Percentiles rank a stretch among this genome's conserved stretches.
These are phyloP conservation scores for Dendrolimus houi DNA, from an alignment of 2,888 invertebrate genomes.

Conservation along the genomic window DNA sequence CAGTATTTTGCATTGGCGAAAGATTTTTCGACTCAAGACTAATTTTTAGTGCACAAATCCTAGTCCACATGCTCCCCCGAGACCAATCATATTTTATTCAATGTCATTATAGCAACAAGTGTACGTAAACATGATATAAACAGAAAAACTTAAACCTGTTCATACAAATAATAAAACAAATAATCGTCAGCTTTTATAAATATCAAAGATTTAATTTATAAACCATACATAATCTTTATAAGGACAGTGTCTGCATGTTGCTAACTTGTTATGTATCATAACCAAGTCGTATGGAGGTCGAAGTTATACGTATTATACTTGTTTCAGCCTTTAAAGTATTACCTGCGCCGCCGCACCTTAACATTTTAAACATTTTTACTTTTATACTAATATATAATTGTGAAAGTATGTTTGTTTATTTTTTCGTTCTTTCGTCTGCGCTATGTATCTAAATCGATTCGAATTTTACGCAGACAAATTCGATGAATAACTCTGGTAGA, in stretches of 20 bases:
- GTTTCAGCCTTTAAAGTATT: not conserved
- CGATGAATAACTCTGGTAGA: too few species aligned
- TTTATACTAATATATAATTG: not conserved
- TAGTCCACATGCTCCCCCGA: too few species aligned
- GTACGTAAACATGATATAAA: not conserved
- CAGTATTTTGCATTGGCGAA: too few species aligned
- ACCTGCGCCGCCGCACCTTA: constrained; percentile 9
- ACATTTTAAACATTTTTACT: not conserved
- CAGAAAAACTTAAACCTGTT: not conserved
- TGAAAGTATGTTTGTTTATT: not conserved
- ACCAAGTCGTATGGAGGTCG: not conserved
- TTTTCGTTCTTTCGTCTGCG: not conserved
- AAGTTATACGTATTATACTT: not conserved
- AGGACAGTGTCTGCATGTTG: not conserved
- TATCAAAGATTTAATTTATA: not conserved
- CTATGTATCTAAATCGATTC: too few species aligned
- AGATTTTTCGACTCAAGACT: too few species aligned
- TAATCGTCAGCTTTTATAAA: too few species aligned
- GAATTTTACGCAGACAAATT: too few species aligned
- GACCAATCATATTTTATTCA: too few species aligned
- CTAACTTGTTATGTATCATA: not conserved
- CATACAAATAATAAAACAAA: not conserved
- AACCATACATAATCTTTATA: not conserved
- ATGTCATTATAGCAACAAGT: too few species aligned
- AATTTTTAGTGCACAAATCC: too few species aligned